phyloP scores from a whole-genome alignment of 2,888 invertebrate genomes.

The Timema podura region DNA sequence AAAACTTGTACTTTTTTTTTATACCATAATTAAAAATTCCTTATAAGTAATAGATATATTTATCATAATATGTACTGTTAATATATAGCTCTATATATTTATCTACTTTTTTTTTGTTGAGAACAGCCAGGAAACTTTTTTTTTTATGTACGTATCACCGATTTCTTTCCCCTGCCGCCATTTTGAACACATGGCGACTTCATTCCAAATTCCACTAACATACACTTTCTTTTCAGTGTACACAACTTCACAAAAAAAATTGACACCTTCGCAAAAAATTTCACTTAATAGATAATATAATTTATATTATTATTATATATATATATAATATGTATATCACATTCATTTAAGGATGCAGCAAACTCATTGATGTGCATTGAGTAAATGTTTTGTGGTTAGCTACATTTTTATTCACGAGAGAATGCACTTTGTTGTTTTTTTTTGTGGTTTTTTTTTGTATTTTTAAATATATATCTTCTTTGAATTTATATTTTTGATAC shows the following conservation, averaged over 20 bases:
- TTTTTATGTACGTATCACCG: constrained; percentile 31
- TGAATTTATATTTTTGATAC: constrained; percentile 31
- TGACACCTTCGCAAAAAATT: constrained; percentile 30
- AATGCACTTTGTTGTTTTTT: constrained; percentile 31
- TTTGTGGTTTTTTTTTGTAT: constrained; percentile 25
- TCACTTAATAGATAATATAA: too few relatives aligned
- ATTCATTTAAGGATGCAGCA: constrained; percentile 31
- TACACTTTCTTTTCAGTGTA: constrained; percentile 20
- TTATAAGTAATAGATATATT: constrained; percentile 26
- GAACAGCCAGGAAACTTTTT: constrained; percentile 31
- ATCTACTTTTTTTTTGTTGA: constrained; percentile 26
- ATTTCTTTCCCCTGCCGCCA: constrained; percentile 22
- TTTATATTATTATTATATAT: too few relatives aligned
- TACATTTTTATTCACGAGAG: constrained; percentile 26
- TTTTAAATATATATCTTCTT: constrained; percentile 10
- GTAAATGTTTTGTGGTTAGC: constrained; percentile 26
- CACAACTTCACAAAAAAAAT: constrained; percentile 28
- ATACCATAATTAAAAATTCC: constrained; percentile 19
- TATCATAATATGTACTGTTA: constrained; percentile 26
- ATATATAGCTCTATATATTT: constrained; percentile 35
- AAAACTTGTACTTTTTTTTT: constrained; percentile 33
- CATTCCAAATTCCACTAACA: constrained; percentile 14
- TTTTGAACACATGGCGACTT: constrained; percentile 2
- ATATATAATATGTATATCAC: too few relatives aligned
- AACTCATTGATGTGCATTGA: constrained; percentile 26